phyloP scores from a whole-genome alignment of 1,140 invertebrate species.

The Pissodes strobi region DNA sequence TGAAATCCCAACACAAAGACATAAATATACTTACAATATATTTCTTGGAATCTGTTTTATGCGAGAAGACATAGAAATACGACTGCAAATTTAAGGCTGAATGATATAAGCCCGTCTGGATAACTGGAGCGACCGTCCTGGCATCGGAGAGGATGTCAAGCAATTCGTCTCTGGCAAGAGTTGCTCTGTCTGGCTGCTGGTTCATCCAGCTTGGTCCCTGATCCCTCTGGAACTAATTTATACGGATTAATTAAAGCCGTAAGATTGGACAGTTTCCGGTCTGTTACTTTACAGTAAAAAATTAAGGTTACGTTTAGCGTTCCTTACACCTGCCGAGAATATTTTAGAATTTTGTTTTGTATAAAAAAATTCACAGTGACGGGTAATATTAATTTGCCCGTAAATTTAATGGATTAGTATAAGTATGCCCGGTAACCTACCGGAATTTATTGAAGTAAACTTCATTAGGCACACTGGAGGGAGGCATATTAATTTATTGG shows the following conservation, averaged over 20 bases:
- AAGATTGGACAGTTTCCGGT: not conserved
- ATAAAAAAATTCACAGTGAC: no score
- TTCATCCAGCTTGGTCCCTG: slow-evolving; percentile 13
- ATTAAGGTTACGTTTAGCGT: slow-evolving; percentile 18
- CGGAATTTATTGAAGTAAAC: no score
- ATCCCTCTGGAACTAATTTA: slow-evolving; percentile 31
- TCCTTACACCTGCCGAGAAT: slow-evolving; percentile 2
- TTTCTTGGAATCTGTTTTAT: slow-evolving; percentile 76
- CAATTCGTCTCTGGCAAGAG: slow-evolving; percentile 70
- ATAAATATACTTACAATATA: slow-evolving; percentile 67
- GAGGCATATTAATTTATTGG: no score
- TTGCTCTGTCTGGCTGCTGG: slow-evolving; percentile 57
- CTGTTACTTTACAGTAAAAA: slow-evolving; percentile 20
- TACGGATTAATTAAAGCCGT: slow-evolving; percentile 1
- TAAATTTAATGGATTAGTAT: no score
- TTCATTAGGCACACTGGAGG: no score
- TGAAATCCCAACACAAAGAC: no score
- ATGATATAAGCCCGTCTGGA: slow-evolving; percentile 74
- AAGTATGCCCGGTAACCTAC: no score
- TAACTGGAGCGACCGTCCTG: slow-evolving; percentile 73
- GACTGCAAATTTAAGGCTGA: slow-evolving; percentile 72
- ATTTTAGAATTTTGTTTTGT: no score
- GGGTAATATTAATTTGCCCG: no score
- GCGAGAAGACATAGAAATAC: slow-evolving; percentile 89
- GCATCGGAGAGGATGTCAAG: slow-evolving; percentile 89